Base-by-base conservation (phyloP, 2,888 invertebrate genomes). In the Drosophila eohydei region DNA sequence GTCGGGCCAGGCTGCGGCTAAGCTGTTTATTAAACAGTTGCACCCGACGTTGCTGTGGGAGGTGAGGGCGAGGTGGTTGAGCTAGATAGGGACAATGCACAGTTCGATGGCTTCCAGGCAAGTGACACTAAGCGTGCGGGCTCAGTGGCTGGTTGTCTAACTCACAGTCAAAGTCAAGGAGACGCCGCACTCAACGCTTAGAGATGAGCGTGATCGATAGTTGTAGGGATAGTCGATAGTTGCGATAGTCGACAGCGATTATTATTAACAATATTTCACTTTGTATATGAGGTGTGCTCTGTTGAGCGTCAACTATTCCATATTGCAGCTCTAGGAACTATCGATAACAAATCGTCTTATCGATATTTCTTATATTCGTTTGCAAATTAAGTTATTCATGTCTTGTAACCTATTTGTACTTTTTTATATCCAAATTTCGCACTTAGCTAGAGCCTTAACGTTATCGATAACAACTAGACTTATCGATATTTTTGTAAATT, bases 21-120 rank as follows among this genome's bases (percentile, higher is more conserved):
- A 78, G 69, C 78, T 74, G 79, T 79, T 66, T 74, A 77, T 74
- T 77, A 77, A 74, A 61, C 46, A 38, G 28, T 14, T 21, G 58
- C 38, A 21, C 5, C 16, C 32, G 21, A 14, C 16, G 41, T 30
- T 30, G 38, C 28, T 38, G 11, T 26, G 34, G 6, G 55, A 3
- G 41, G 4, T 11, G 3, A 1, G 30, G 5, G 14, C 1, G 40
- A 1, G 4, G 28, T 8, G 32, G n/a, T 46, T 21, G 46, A 14
- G 57, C 41, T 50, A 57, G 58, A 40, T 58, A 36, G 40, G 32
- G 11, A 41, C 44, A 36, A 67, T 73, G 58, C 63, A 62, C 64
- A 71, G 55, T 68, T 78, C 69, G 56, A 65, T 73, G 73, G 62
- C 36, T 74, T 34, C 14, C 57, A 51, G 50, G 59, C 61, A 60